These are phyloP conservation scores for Athrips mouffetella DNA, from an alignment of 2,888 invertebrate species.

Conservation along the genomic window DNA sequence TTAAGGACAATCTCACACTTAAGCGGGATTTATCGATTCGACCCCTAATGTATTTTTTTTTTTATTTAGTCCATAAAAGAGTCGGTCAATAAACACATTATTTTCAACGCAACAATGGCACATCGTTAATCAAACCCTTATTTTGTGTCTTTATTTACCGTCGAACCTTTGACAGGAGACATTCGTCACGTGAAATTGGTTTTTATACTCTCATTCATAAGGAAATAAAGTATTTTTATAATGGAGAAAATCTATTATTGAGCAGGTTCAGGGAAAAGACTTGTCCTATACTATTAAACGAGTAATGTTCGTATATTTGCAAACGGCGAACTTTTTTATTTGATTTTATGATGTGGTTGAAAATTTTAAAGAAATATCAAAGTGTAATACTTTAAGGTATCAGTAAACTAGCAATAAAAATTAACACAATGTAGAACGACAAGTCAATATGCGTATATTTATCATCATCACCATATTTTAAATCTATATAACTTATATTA, in stretches of 20 bases:
- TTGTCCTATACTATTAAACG: too few species aligned
- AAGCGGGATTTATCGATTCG: too few species aligned
- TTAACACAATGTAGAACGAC: not conserved
- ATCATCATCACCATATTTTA: not conserved
- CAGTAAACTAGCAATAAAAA: not conserved
- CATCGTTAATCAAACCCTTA: conserved; percentile 7
- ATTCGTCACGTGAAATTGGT: conserved; percentile 7
- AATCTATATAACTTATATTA: not conserved
- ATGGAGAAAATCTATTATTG: too few species aligned
- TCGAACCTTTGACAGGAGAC: not conserved
- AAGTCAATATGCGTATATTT: not conserved
- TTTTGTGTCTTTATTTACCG: not conserved
- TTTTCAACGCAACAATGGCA: not conserved
- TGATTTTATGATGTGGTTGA: too few species aligned
- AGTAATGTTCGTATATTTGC: too few species aligned
- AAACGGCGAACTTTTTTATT: too few species aligned
- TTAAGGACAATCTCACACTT: too few species aligned
- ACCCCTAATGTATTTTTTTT: too few species aligned
- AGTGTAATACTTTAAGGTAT: too few species aligned
- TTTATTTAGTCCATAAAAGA: too few species aligned
- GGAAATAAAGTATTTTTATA: not conserved
- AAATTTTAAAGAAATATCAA: too few species aligned
- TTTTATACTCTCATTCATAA: not conserved
- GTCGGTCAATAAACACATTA: not conserved
- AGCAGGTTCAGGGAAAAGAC: too few species aligned